Conservation (phyloP, 2,888 invertebrate genomes). For the Scaptomyza reducta region DNA sequence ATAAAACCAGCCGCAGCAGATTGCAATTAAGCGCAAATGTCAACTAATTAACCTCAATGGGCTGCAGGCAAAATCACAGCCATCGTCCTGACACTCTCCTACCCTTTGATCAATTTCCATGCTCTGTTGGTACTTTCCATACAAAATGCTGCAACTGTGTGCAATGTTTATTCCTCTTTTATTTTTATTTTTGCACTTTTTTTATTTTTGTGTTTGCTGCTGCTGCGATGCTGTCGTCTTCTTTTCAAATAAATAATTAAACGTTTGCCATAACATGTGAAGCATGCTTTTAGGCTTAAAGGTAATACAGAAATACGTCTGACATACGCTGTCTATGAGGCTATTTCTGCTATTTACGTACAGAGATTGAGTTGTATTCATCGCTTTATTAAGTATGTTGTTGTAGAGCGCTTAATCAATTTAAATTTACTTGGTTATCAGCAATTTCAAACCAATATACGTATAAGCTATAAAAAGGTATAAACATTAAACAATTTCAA, state of each 20-base stretch:
- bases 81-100: neutral
- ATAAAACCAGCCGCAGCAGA: slow-evolving; percentile 47
- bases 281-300: slow-evolving; percentile 78
- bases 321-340: slow-evolving; percentile 47
- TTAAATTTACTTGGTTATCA: no score
- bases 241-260: slow-evolving; percentile 82
- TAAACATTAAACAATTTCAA: no score
- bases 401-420: no score
- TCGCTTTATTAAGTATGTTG: no score
- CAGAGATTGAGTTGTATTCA: no score
- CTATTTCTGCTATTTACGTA: slow-evolving; percentile 12
- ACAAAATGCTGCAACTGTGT: slow-evolving; percentile 42
- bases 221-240: slow-evolving; percentile 42
- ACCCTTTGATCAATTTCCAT: neutral
- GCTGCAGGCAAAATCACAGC: slow-evolving; percentile 28
- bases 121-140: slow-evolving; percentile 34
- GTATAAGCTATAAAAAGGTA: no score
- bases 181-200: slow-evolving; percentile 5
- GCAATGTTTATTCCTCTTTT: slow-evolving; percentile 29
- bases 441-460: no score
- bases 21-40: slow-evolving; percentile 82
- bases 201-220: slow-evolving; percentile 5
- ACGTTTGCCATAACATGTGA: slow-evolving; percentile 81
- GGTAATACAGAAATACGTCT: slow-evolving; percentile 50
- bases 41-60: slow-evolving; percentile 81